Evolutionary conservation across 2,113 vertebrate species (phyloP).

Genomic region (Rhinolophus ferrumequinum): DNA sequence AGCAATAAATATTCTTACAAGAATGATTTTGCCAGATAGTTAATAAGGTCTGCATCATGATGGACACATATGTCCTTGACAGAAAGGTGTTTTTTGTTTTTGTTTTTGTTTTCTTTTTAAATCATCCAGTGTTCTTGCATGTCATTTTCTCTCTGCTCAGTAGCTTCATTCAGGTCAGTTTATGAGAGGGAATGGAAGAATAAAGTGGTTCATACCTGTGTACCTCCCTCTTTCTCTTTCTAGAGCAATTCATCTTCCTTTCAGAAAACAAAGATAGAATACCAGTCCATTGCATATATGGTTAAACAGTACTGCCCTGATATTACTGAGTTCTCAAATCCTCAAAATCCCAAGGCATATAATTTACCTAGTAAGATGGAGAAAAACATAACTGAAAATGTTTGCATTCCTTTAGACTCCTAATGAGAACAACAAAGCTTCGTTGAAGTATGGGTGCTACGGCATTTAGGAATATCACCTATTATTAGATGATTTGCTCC

Average conservation of each 20-base stretch:
- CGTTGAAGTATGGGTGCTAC: neutral
- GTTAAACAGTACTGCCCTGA: neutral
- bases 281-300: neutral
- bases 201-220: neutral
- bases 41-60: neutral
- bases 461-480: neutral
- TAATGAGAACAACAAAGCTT: neutral
- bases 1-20: neutral
- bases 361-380: neutral
- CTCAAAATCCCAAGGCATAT: neutral
- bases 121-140: neutral
- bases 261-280: neutral
- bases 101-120: neutral
- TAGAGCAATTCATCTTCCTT: neutral
- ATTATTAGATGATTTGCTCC: neutral
- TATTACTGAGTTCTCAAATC: neutral
- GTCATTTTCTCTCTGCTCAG: neutral
- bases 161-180: neutral
- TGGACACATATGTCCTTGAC: neutral
- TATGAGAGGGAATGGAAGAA: neutral
- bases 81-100: neutral
- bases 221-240: neutral
- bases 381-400: neutral
- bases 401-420: neutral
- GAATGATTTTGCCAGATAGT: neutral